A percentile compares a stretch with the other conserved stretches of the same genome.
These are phyloP conservation scores for Acropora tenuis DNA, from an alignment of 64 coral and sea anemone species.

Conservation along the genomic window DNA sequence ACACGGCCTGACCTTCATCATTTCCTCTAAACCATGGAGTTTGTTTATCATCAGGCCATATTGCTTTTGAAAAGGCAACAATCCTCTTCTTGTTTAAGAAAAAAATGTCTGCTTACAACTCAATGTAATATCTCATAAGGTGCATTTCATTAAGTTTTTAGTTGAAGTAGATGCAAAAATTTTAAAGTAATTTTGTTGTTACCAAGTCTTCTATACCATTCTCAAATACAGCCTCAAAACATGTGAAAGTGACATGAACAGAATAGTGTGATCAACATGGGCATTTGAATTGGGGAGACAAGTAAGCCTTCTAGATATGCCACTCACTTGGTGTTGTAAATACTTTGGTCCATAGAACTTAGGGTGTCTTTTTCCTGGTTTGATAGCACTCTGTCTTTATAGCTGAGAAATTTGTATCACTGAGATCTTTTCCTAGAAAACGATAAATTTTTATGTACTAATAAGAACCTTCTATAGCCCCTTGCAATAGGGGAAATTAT, in stretches of 20 bases:
- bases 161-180: background rate
- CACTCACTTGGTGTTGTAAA: constrained; percentile 48
- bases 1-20: too few species aligned
- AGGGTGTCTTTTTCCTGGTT: constrained; percentile 34
- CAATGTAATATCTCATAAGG: background rate
- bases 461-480: background rate
- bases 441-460: background rate
- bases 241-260: background rate
- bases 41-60: constrained; percentile 41
- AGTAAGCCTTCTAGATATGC: background rate
- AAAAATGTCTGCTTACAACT: background rate
- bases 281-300: background rate
- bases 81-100: constrained; percentile 17
- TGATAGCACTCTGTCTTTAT: constrained; percentile 30
- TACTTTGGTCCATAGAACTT: background rate
- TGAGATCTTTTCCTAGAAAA: constrained; percentile 31
- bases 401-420: background rate
- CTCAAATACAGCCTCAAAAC: background rate
- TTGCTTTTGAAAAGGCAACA: constrained; percentile 1
- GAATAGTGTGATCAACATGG: background rate
- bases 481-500: background rate
- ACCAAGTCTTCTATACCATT: background rate
- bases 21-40: background rate
- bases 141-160: background rate
- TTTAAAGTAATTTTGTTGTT: background rate